These are phyloP conservation scores for Drosophila prosaltans DNA, from an alignment of 1,140 invertebrate genomes.

Conservation along the genomic window DNA sequence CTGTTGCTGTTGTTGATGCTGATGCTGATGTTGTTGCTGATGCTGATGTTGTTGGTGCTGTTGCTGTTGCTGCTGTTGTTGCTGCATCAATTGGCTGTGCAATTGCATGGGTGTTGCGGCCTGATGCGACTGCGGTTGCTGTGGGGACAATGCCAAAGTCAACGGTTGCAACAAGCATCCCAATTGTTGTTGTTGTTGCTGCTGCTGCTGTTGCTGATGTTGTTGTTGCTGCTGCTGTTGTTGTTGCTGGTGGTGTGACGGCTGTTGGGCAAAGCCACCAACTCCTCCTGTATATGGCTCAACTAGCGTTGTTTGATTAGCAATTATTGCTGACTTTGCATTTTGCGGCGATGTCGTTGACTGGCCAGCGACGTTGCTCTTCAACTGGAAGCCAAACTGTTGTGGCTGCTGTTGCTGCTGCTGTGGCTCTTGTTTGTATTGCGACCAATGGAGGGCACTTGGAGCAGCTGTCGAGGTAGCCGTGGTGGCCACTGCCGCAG, in stretches of 20 bases:
- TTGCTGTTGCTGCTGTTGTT: constrained; percentile 57
- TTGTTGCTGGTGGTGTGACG: constrained; percentile 48
- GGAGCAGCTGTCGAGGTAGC: constrained; percentile 58
- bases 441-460: constrained; percentile 71
- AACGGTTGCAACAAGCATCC: constrained; percentile 64
- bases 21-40: constrained; percentile 63
- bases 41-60: constrained; percentile 58
- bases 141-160: constrained; percentile 75
- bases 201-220: constrained; percentile 83
- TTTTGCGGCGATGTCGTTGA: constrained; percentile 75
- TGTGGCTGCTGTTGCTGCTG: constrained; percentile 60
- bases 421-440: constrained; percentile 70
- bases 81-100: constrained; percentile 77
- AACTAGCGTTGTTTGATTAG: constrained; percentile 77
- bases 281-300: constrained; percentile 50
- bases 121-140: constrained; percentile 70
- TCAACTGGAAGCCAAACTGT: constrained; percentile 71
- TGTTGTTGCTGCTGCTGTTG: constrained; percentile 79
- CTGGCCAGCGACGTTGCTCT: constrained; percentile 70
- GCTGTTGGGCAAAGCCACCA: constrained; percentile 40
- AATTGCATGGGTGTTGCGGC: constrained; percentile 63
- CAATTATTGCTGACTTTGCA: constrained; percentile 81
- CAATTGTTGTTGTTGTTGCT: constrained; percentile 63
- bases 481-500: constrained; percentile 60
- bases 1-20: constrained; percentile 56